Base-by-base conservation (phyloP, 2,113 vertebrate genomes). In the Megaceryle maxima region DNA sequence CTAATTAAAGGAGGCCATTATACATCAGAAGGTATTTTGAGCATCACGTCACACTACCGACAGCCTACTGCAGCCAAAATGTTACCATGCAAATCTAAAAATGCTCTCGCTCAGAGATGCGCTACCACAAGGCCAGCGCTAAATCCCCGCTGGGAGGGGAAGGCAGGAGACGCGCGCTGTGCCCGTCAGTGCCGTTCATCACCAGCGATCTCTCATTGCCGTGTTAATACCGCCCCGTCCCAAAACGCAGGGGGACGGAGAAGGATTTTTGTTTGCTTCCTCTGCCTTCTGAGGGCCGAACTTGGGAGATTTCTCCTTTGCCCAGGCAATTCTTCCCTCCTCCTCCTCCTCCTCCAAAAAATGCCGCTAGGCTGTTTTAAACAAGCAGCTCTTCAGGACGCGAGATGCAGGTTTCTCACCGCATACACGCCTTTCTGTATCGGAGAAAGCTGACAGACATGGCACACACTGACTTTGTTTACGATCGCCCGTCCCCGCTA, bases 1-100 rank as follows among this genome's bases (percentile, higher is more conserved):
- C 68, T 72, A 88, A 95, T 92, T 93, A 92, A 83, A 93, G 89
- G 68, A 96, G 66, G 84, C 76, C 91, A 84, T 83, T 88, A 94
- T 67, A 85, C 62, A 92, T 80, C 81, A 79, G 93, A 92, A 91
- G 94, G 94, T 94, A 92, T 96, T 96, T 89, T 62, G 84, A 95
- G 91, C 91, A 66, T 85, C 88, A 90, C 51, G 57, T 96, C 96
- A 96, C 94, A 24, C 64, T 87, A 89, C 83, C 31, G 9, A 66
- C 75, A 92, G 70, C 76, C 90, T 67, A 56, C 73, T 73, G 57
- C 92, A 87, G 88, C 68, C 89, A 72, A 82, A 89, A 91, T 64
- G 88, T 91, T 95, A 93, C 92, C 90, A 87, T 93, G 87, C 83
- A 84, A 96, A 91, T 90, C 88, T 43, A 37, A 35, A 78, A 83